Evolutionary conservation across 1,140 invertebrate species (phyloP).

Genomic region (Drosophila funebris): DNA sequence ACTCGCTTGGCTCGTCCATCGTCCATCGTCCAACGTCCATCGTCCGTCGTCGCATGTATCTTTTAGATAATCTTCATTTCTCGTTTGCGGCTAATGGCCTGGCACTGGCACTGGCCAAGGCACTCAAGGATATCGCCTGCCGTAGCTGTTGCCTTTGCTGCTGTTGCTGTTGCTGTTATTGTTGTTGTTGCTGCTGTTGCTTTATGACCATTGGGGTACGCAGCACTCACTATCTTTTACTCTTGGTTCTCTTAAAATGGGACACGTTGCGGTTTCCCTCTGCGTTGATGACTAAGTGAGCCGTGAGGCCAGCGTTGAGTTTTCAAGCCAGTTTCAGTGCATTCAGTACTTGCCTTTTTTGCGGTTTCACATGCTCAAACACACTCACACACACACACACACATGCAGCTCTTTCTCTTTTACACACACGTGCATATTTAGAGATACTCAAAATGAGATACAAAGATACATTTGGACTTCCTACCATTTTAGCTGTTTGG

Average conservation of each 20-base stretch:
- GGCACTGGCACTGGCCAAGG: slow-evolving; percentile 61
- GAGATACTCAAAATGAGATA: slow-evolving; percentile 82
- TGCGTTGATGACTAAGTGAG: slow-evolving; percentile 75
- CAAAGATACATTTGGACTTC: slow-evolving; percentile 82
- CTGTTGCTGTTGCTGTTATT: slow-evolving; percentile 37
- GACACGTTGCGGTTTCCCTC: slow-evolving; percentile 79
- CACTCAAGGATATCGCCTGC: slow-evolving; percentile 79
- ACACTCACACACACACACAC: slow-evolving; percentile 27
- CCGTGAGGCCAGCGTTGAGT: slow-evolving; percentile 43
- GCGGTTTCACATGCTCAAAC: slow-evolving; percentile 48
- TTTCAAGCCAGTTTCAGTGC: slow-evolving; percentile 56
- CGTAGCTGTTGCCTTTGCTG: slow-evolving; percentile 35
- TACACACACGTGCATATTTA: slow-evolving; percentile 68
- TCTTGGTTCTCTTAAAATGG: slow-evolving; percentile 67
- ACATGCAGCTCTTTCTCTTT: slow-evolving; percentile 2
- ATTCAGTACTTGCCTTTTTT: slow-evolving; percentile 74
- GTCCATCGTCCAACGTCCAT: slow-evolving; percentile 23
- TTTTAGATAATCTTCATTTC: slow-evolving; percentile 83
- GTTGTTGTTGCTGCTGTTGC: slow-evolving; percentile 35
- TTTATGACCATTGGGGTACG: slow-evolving; percentile 49
- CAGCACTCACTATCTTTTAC: slow-evolving; percentile 57
- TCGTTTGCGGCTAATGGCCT: slow-evolving; percentile 82
- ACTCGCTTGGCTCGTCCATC: slow-evolving; percentile 19
- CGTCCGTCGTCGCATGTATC: slow-evolving; percentile 67
- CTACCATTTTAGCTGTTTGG: slow-evolving; percentile 74